Evolutionary conservation across 2,113 vertebrate genomes (phyloP).

Genomic region (Siniperca chuatsi): DNA sequence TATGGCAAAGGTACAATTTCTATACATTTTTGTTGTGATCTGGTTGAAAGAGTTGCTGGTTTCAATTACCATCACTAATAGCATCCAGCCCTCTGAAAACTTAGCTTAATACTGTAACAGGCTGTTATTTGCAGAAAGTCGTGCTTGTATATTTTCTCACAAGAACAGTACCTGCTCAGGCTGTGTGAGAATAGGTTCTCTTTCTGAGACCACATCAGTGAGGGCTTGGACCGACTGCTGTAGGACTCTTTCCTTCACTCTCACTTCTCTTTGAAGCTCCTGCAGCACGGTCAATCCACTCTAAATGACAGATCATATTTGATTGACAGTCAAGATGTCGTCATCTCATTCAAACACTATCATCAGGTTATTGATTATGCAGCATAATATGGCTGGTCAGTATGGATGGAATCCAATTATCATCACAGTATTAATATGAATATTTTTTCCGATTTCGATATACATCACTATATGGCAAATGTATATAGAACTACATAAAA

Average conservation of each 20-base stretch:
- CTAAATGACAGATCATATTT: conserved; percentile 68
- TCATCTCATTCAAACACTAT: conserved; percentile 10
- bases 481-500: background rate
- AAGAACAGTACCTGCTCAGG: conserved; percentile 86
- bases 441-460: background rate
- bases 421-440: background rate
- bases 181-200: conserved; percentile 69
- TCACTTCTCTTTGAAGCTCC: conserved; percentile 86
- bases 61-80: background rate
- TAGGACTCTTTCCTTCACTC: conserved; percentile 87
- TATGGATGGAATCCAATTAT: background rate
- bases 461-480: background rate
- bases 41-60: background rate
- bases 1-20: background rate
- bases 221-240: conserved; percentile 86
- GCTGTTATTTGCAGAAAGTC: background rate
- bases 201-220: conserved; percentile 81
- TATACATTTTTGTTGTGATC: background rate
- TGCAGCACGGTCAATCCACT: conserved; percentile 83
- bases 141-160: background rate
- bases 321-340: background rate
- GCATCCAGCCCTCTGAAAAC: too few relatives aligned
- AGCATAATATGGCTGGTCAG: background rate
- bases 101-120: background rate
- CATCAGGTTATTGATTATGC: background rate